Evolutionary conservation across 2,797 vertebrate species (phyloP).

Genomic region (Threskiornis aethiopicus): DNA sequence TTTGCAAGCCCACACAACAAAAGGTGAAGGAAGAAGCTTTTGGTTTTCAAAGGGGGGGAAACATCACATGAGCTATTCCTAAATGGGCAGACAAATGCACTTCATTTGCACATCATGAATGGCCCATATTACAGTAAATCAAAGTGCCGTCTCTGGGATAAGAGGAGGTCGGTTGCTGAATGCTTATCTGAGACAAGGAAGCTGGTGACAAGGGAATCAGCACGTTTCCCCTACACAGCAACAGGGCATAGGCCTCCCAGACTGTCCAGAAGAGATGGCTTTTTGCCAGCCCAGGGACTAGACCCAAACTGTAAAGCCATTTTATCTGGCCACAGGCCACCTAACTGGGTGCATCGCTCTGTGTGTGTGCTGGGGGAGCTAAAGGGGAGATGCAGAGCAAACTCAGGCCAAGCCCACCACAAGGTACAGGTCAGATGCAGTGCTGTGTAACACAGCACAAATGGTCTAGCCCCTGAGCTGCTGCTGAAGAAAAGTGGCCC

Average conservation of each 20-base stretch:
- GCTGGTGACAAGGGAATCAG: background rate
- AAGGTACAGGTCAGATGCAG: background rate
- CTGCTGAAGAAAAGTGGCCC: background rate
- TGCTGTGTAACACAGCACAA: background rate
- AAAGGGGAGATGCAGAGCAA: background rate
- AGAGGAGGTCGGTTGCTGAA: background rate
- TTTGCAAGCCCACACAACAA: slow-evolving; percentile 9
- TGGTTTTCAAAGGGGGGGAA: slow-evolving; percentile 19
- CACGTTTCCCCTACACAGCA: background rate
- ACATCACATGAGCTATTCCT: slow-evolving; percentile 7
- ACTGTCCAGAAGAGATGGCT: background rate
- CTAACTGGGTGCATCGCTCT: rapidly evolving
- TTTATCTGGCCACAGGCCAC: background rate
- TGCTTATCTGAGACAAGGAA: slow-evolving; percentile 6
- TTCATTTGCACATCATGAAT: slow-evolving; percentile 54
- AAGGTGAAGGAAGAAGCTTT: background rate
- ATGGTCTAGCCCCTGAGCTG: background rate
- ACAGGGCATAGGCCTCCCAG: background rate
- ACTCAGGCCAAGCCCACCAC: background rate
- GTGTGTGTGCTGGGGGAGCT: background rate
- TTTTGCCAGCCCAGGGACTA: background rate
- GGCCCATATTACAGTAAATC: slow-evolving; percentile 10
- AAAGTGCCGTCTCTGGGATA: background rate
- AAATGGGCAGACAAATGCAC: slow-evolving; percentile 20
- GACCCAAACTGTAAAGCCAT: background rate